Evolutionary conservation across 2,113 vertebrate genomes (phyloP), one percentile per base, ranked within the genome.

Genomic region (Paramisgurnus dabryanus): DNA sequence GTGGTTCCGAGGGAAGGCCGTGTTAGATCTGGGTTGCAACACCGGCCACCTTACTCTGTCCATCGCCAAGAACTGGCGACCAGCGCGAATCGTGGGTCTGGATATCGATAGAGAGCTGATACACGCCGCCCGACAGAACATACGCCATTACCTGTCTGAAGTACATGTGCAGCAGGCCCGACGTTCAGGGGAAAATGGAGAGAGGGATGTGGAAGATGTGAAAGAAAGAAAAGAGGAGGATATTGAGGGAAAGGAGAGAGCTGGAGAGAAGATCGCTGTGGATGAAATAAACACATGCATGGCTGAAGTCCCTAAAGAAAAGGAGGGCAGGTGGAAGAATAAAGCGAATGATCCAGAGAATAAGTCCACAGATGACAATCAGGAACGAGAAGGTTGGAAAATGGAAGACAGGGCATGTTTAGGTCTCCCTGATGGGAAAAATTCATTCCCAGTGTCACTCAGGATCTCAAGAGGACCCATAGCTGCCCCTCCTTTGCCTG

Each of bases 1-100:
- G 77, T 97, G 96, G 96, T 98, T 98, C 85, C 85, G 80, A 40
- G 96, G 95, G 40, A 96, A 95, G 81, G 90, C 93, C 0, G 93
- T 98, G 22, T 85, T 98, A 70, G 96, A 98, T 86, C 83, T 98
- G 82, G 96, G 96, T 0, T 97, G 96, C 87, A 98, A 98, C 82
- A 93, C 95, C 0, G 96, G 96, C 40, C 95, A 97, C 82, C 78
- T 98, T 27, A 97, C 96, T 1, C 91, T 98, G 22, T 93, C 92
- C 66, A 93, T 98, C 22, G 96, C 96, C 80, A 95, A 94, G 78
- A 93, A 93, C 74, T 91, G 95, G 83, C 88, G 83, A 0, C 95
- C 96, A 0, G 72, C 93, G 0, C 91, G 92, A 43, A 95, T 97
- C 68, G 90, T 97, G 67, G 96, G 96, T 1, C 50, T 98, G 81